phyloP scores from a whole-genome alignment of 64 coral and sea anemone genomes.

The Stichodactyla mertensii region DNA sequence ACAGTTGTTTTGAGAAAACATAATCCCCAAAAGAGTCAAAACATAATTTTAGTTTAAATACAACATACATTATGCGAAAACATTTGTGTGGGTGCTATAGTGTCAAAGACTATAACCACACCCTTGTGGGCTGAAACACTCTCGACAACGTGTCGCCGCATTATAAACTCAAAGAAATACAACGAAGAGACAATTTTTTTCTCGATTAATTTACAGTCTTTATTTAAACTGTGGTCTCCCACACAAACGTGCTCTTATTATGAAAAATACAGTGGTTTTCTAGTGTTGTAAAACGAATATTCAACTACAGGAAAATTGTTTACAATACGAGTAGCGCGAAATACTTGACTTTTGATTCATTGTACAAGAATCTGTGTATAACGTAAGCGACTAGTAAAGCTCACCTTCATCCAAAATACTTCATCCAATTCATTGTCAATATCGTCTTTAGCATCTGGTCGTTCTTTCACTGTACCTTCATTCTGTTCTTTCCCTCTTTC shows the following conservation, averaged over 20 bases:
- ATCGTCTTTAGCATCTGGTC: not conserved
- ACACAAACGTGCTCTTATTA: not conserved
- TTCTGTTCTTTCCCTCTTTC: not conserved
- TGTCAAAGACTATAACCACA: not conserved
- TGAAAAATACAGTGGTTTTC: not conserved
- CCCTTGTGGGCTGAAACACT: not conserved
- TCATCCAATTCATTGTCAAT: not conserved
- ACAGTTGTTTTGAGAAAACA: not conserved
- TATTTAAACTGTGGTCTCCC: not conserved
- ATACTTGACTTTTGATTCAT: not conserved
- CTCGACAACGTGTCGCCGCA: not conserved
- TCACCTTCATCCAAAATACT: slow-evolving; percentile 23
- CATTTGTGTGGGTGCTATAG: not conserved
- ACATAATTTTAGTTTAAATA: not conserved
- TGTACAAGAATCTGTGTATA: not conserved
- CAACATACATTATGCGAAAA: not conserved
- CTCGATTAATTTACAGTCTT: not conserved
- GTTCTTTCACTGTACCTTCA: not conserved
- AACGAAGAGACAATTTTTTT: not conserved
- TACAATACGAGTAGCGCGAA: not conserved
- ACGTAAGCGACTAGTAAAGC: not conserved
- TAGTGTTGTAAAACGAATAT: not conserved
- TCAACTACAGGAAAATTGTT: not conserved
- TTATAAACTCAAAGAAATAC: not conserved
- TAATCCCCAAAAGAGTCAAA: not conserved